Evolutionary conservation across 2,888 invertebrate species (phyloP), one percentile per base, ranked within the genome.

Genomic region (Lamellibrachia satsuma): DNA sequence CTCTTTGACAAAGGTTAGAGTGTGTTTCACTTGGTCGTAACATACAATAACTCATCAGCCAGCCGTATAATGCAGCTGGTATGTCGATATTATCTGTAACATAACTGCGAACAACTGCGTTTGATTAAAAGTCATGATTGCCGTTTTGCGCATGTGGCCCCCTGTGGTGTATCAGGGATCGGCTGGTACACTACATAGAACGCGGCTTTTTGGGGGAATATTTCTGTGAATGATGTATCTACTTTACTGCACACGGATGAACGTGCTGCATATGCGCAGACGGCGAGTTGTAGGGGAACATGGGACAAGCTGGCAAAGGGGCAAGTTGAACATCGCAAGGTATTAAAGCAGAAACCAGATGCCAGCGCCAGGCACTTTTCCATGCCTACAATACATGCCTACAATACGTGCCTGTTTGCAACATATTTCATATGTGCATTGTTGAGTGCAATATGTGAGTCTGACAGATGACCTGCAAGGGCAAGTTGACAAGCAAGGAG

Each of bases 61-160:
- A 6, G 75, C 22, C 75, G 75, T n/a, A 22, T 22, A 75, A 15
- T 75, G 75, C 75, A 75, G 22, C 75, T 75, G 75, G 75, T 75
- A 11, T 22, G 75, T n/a, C 15, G 75, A 22, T 75, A 22, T 75
- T 22, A 75, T 75, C 0, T 75, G 22, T 75, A 75, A 22, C 75
- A n/a, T 75, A 75, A 75, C n/a, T 75, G 75, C 75, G 6, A 75
- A 75, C 75, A 75, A 75, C 15, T 75, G 75, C 22, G 75, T 75
- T 75, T 75, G 75, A 75, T 75, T 75, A 75, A 75, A 75, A 75
- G 75, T n/a, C 22, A n/a, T 75, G n/a, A 75, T 75, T 75, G 75
- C 75, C 22, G 15, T n/a, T 22, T 75, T 15, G 15, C 75, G 75
- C 39, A 39, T 75, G 75, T 6, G 22, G n/a, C 6, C 75, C 75